phyloP scores from a whole-genome alignment of 2,888 invertebrate genomes.

The Agrochola litura region DNA sequence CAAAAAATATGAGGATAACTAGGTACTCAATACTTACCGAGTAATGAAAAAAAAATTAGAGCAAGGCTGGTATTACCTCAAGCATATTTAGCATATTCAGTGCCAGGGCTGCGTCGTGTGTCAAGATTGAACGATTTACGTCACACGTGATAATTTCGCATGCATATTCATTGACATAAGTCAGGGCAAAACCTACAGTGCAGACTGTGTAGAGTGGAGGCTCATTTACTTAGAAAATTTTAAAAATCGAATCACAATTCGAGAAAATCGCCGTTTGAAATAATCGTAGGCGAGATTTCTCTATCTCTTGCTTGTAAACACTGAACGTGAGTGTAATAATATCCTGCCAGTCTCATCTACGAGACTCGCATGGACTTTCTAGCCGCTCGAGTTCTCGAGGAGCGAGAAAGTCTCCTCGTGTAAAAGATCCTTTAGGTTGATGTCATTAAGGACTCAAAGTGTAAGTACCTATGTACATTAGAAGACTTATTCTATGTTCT shows the following conservation, averaged over 20 bases:
- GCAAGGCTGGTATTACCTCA: constrained; percentile 35
- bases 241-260: not conserved
- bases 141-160: constrained; percentile 19
- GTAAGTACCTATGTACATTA: constrained; percentile 14
- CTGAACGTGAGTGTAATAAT: not conserved
- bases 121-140: constrained; percentile 51
- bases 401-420: not conserved
- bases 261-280: not conserved
- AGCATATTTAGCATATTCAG: constrained; percentile 32
- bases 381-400: not conserved
- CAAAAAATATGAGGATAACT: constrained; percentile 28
- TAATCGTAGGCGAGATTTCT: not conserved
- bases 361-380: not conserved
- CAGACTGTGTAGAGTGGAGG: not conserved
- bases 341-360: not conserved
- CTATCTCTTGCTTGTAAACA: no score
- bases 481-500: constrained; percentile 1
- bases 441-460: constrained; percentile 17
- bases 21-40: constrained; percentile 5
- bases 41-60: constrained; percentile 27
- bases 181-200: constrained; percentile 22
- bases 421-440: constrained; percentile 1
- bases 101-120: constrained; percentile 41
- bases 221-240: not conserved
- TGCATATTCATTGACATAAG: constrained; percentile 40